Evolutionary conservation across 1,140 invertebrate species (phyloP), one percentile per base, ranked within the genome.

Genomic region (Amyelois transitella): DNA sequence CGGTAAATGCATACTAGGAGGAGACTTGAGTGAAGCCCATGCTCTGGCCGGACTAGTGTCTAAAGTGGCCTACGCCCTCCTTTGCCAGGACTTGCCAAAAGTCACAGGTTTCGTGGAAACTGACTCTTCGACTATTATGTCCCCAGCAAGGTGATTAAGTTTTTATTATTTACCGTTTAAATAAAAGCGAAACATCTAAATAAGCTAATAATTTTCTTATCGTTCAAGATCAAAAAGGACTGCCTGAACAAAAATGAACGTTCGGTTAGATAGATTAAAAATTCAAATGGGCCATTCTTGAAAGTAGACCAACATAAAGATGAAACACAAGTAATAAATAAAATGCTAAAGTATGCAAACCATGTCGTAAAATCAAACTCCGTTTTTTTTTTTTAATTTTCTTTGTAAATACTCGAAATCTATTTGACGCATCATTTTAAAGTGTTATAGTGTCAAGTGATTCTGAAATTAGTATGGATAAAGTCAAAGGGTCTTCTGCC

Each of bases 1-100:
- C 10, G 69, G 69, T 10, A 50, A 28, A 18, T 80, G 75, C 59
- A 38, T 51, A 1, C 72, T 58, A 55, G 63, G 69, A 2, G 72
- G 81, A 1, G 77, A 80, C 17, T 60, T 85, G 8, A 84, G 84
- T 32, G 84, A 87, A 45, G 79, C 84, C 0, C 84, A 87, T 43
- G 84, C 84, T 0, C n/a, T 85, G 8, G 72, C 79, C 6, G 72
- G 75, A 5, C 64, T 87, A 1, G 81, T 87, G 0, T 69, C 66
- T 0, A 77, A 74, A 50, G 75, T 87, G 2, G 77, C 81, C 1
- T 75, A 77, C 51, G 81, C 78, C 0, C 60, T 87, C 8, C 28
- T 84, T 0, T 84, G 81, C 49, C 63, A 78, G 44, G 81, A 87
- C 49, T 52, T 77, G n/a, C 77, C 80, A 4, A 74, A 68, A 51